Evolutionary conservation across 2,888 invertebrate species (phyloP).

Genomic region (Hesperia comma): DNA sequence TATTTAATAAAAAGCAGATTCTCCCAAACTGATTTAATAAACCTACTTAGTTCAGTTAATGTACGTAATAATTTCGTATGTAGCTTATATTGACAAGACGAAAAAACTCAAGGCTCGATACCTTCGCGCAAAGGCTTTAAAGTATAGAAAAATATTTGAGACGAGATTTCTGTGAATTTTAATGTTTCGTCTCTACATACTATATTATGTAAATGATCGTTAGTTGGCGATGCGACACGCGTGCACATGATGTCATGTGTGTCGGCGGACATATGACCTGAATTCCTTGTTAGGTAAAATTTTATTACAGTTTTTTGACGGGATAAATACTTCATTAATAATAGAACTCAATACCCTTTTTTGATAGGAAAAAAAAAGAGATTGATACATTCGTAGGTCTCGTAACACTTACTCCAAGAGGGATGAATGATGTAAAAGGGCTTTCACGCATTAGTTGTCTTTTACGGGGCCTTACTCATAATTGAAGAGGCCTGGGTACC

Average conservation of each 20-base stretch:
- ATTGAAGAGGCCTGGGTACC: too few relatives aligned
- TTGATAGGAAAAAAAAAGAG: too few relatives aligned
- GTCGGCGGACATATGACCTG: background rate
- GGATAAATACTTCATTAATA: too few relatives aligned
- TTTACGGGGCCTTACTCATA: too few relatives aligned
- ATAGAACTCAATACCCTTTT: too few relatives aligned
- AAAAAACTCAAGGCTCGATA: slow-evolving; percentile 2
- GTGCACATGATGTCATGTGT: slow-evolving; percentile 10
- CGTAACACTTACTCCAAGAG: too few relatives aligned
- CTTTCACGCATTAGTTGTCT: too few relatives aligned
- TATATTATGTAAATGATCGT: slow-evolving; percentile 8
- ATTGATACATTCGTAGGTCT: too few relatives aligned
- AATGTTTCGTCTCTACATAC: slow-evolving; percentile 9
- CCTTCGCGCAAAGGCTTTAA: background rate
- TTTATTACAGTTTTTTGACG: background rate
- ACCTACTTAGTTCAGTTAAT: slow-evolving; percentile 4
- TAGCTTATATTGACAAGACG: background rate
- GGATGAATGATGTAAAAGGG: too few relatives aligned
- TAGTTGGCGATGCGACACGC: slow-evolving; percentile 1
- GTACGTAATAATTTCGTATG: background rate
- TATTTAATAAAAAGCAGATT: too few relatives aligned
- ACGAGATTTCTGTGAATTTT: slow-evolving; percentile 5
- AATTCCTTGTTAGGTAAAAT: background rate
- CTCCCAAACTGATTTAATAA: too few relatives aligned
- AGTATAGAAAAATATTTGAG: slow-evolving; percentile 9